These are phyloP conservation scores for Heloderma charlesbogerti DNA, from an alignment of 2,113 vertebrate genomes.

Conservation along the genomic window DNA sequence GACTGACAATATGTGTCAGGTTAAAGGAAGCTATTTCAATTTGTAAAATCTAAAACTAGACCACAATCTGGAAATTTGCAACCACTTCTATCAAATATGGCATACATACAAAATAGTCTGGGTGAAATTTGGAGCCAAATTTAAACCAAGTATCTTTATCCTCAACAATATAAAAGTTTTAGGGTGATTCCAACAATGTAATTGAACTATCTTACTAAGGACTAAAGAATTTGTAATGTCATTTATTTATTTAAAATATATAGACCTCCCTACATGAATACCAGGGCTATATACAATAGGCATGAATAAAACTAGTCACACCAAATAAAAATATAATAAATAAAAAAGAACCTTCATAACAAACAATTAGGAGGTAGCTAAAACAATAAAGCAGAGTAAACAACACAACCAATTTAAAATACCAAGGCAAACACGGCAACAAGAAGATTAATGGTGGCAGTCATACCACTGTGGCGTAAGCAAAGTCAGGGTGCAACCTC, in stretches of 20 bases:
- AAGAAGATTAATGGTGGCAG: too few relatives aligned
- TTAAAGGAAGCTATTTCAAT: slow-evolving; percentile 83
- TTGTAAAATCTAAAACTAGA: slow-evolving; percentile 83
- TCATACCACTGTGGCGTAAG: too few relatives aligned
- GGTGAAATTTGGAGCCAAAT: slow-evolving; percentile 83
- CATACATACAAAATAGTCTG: slow-evolving; percentile 80
- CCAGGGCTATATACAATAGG: background rate
- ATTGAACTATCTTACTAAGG: slow-evolving; percentile 39
- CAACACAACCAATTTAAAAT: background rate
- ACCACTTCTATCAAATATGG: slow-evolving; percentile 81
- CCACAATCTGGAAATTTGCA: slow-evolving; percentile 82
- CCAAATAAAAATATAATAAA: background rate
- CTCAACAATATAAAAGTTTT: slow-evolving; percentile 28
- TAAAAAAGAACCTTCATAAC: background rate
- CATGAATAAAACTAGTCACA: background rate
- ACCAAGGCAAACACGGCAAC: too few relatives aligned
- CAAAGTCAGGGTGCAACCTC: too few relatives aligned
- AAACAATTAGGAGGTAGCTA: background rate
- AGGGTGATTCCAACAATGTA: background rate
- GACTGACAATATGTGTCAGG: slow-evolving; percentile 83
- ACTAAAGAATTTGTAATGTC: background rate
- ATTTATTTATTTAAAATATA: background rate
- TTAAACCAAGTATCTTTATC: slow-evolving; percentile 79
- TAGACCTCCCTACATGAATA: background rate
- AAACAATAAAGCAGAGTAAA: background rate